These are phyloP conservation scores for Zoanthus sociatus DNA, from an alignment of 92 coral and sea anemone species.

Conservation along the genomic window DNA sequence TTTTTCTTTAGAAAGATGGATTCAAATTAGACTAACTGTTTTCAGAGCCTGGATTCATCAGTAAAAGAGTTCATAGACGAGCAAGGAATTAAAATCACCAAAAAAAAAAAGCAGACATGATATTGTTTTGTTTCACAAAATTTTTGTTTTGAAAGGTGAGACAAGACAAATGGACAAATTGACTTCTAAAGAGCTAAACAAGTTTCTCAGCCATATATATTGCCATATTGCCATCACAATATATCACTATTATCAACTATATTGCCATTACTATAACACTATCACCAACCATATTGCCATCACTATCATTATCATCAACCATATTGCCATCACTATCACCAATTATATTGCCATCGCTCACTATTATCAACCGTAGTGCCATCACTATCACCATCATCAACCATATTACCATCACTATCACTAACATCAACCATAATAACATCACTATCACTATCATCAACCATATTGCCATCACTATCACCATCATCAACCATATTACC, in stretches of 20 bases:
- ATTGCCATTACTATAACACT: background rate
- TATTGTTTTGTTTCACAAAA: no score
- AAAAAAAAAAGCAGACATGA: no score
- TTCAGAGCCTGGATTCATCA: no score
- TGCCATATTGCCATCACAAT: background rate
- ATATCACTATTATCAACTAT: background rate
- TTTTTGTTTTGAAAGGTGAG: no score
- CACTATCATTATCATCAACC: background rate
- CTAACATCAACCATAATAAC: background rate
- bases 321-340: background rate
- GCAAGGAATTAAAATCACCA: no score
- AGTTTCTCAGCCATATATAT: no score
- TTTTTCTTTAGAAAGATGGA: no score
- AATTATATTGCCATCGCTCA: background rate
- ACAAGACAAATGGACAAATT: no score
- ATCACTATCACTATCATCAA: background rate
- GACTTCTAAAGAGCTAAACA: no score
- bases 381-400: background rate
- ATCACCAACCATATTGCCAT: background rate
- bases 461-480: background rate
- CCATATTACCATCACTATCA: background rate
- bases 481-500: background rate
- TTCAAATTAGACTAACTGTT: no score
- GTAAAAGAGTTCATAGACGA: no score
- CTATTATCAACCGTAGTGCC: background rate